Evolutionary conservation across 1,140 invertebrate species (phyloP), one percentile per base, ranked within the genome.

Genomic region (Drosophila ohnishii): DNA sequence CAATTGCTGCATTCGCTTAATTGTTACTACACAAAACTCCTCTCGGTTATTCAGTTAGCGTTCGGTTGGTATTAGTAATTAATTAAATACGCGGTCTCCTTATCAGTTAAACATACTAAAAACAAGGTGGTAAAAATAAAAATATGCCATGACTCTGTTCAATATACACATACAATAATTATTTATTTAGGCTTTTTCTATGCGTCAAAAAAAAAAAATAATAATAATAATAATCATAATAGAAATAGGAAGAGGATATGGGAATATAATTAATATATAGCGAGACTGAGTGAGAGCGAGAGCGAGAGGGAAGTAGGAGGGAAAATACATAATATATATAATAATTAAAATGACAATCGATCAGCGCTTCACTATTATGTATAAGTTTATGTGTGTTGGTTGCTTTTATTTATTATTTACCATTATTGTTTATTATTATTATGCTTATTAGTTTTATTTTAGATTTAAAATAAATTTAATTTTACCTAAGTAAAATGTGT

Each of bases 381-480:
- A 53, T 56, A 73, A 51, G 44, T 75, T 64, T 55, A 35, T 45
- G 44, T 47, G 34, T 48, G 8, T 14, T 37, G 5, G 19, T 44
- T 35, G 35, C 3, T 19, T 16, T 14, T 30, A 10, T 42, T 53
- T 32, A 51, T 63, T 73, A 63, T 63, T 75, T 59, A 75, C 56
- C 55, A 57, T 75, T 64, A 74, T 53, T 22, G 10, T 59, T 47
- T 67, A 55, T 75, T 35, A 66, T 58, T 48, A 58, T 58, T 48
- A 58, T 48, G 48, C 73, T 75, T 66, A 66, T 59, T 67, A 58
- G 70, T 75, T 75, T 70, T 75, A 75, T 56, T 75, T 65, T 75
- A 75, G 37, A 64, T 66, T 75, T 75, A 59, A 75, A 66, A 75
- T 75, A 75, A 75, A 55, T 75, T 66, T 75, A 75, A 75, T 66